These are phyloP conservation scores for Hydraecia micacea DNA, from an alignment of 2,888 invertebrate species.

Conservation along the genomic window DNA sequence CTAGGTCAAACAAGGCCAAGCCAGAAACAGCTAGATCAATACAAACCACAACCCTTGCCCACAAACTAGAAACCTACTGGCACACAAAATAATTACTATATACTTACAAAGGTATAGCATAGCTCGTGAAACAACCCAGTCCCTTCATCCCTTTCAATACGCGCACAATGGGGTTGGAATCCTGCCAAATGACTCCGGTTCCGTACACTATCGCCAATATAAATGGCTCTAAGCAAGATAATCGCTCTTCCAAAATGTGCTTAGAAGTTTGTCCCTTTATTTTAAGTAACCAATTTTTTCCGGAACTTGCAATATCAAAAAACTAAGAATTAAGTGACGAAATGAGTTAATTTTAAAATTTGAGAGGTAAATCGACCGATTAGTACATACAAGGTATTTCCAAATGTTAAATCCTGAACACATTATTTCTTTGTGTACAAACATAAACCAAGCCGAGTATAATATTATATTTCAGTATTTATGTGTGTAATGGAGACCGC, in stretches of 20 bases:
- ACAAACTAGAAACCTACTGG: constrained; percentile 32
- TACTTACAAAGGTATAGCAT: constrained; percentile 48
- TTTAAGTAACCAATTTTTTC: constrained; percentile 14
- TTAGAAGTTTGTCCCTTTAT: constrained; percentile 21
- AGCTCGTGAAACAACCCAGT: constrained; percentile 44
- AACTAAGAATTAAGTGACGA: neutral
- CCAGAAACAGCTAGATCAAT: constrained; percentile 40
- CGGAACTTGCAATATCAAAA: neutral
- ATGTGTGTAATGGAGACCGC: constrained; percentile 47
- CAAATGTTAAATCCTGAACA: constrained; percentile 25
- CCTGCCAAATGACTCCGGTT: constrained; percentile 64
- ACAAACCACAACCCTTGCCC: constrained; percentile 24
- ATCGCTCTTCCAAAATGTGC: constrained; percentile 47
- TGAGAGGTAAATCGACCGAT: neutral
- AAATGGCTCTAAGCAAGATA: constrained; percentile 50
- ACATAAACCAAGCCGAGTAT: constrained; percentile 6
- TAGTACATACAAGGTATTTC: too few relatives aligned
- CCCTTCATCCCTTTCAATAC: constrained; percentile 57
- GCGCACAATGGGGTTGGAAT: constrained; percentile 64
- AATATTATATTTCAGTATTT: constrained; percentile 42
- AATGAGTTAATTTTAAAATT: neutral
- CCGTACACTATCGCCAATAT: constrained; percentile 32
- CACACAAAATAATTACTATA: constrained; percentile 57
- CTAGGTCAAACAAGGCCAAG: neutral
- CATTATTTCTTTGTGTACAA: constrained; percentile 38